phyloP scores from a whole-genome alignment of 2,113 vertebrate species.

The Panthera uncia region DNA sequence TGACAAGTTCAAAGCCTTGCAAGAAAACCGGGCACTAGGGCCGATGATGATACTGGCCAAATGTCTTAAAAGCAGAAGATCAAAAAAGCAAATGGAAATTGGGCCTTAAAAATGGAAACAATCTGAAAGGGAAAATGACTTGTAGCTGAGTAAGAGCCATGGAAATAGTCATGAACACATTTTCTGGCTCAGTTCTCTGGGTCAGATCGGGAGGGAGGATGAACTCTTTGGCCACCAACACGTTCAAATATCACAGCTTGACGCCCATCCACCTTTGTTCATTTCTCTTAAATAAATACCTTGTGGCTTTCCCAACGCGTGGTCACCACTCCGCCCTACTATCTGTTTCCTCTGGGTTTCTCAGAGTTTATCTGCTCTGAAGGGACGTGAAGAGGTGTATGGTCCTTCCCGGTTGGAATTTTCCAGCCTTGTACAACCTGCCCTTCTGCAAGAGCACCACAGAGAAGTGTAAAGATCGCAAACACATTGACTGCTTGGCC shows the following conservation, averaged over 20 bases:
- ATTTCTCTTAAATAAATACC: constrained; percentile 27
- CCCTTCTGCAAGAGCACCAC: constrained; percentile 31
- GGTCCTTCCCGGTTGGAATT: constrained; percentile 62
- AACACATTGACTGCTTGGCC: constrained; percentile 50
- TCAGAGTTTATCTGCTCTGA: constrained; percentile 30
- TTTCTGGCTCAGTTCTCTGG: constrained; percentile 80
- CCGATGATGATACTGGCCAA: constrained; percentile 81
- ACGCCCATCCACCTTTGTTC: constrained; percentile 41
- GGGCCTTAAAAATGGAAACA: constrained; percentile 85
- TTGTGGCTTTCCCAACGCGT: background rate
- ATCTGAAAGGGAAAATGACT: constrained; percentile 82
- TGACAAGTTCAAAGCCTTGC: constrained; percentile 71
- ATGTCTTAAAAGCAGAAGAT: constrained; percentile 84
- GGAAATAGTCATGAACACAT: constrained; percentile 83
- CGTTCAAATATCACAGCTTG: constrained; percentile 58
- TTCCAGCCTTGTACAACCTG: constrained; percentile 59
- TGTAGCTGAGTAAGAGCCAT: constrained; percentile 80
- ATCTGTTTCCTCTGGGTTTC: constrained; percentile 36
- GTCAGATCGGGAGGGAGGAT: constrained; percentile 70
- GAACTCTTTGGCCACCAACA: constrained; percentile 55
- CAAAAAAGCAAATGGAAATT: constrained; percentile 86
- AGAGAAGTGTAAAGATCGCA: constrained; percentile 65
- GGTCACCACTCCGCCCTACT: background rate
- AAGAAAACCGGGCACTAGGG: constrained; percentile 79
- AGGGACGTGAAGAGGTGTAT: constrained; percentile 53